phyloP scores from a whole-genome alignment of 2,797 vertebrate species.

The Ctenopoma kingsleyae region DNA sequence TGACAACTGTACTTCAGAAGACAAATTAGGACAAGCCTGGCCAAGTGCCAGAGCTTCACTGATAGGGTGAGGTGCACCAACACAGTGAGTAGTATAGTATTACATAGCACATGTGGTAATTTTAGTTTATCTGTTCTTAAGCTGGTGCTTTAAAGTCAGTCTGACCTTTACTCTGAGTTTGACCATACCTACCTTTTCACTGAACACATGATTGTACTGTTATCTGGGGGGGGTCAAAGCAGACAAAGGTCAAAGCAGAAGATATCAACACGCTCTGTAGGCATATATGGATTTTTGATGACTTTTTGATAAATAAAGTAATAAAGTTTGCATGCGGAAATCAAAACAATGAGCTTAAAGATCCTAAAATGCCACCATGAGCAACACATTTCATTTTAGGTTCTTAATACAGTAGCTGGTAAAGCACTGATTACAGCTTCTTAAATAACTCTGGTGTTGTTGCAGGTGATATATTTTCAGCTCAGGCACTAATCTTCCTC shows the following conservation, averaged over 20 bases:
- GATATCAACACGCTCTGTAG: background rate
- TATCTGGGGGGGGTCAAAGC: background rate
- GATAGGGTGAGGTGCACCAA: background rate
- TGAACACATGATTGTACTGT: background rate
- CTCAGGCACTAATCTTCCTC: background rate
- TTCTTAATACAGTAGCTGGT: background rate
- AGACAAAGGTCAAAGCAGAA: background rate
- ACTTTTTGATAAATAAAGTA: no score
- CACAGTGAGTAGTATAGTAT: background rate
- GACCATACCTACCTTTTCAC: background rate
- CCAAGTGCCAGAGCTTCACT: slow-evolving; percentile 11
- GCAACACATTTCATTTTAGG: background rate
- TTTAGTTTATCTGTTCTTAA: background rate
- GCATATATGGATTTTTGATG: no score
- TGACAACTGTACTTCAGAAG: background rate
- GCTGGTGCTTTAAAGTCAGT: slow-evolving; percentile 10
- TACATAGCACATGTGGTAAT: background rate
- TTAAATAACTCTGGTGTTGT: background rate
- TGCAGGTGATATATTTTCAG: background rate
- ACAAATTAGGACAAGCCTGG: slow-evolving; percentile 24
- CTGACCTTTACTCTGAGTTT: slow-evolving; percentile 24
- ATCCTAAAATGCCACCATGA: background rate
- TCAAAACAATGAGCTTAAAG: slow-evolving; percentile 1
- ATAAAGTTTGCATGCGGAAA: background rate
- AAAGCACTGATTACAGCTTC: background rate